Base-by-base conservation (phyloP, 2,888 invertebrate genomes). In the Phalera bucephala region DNA sequence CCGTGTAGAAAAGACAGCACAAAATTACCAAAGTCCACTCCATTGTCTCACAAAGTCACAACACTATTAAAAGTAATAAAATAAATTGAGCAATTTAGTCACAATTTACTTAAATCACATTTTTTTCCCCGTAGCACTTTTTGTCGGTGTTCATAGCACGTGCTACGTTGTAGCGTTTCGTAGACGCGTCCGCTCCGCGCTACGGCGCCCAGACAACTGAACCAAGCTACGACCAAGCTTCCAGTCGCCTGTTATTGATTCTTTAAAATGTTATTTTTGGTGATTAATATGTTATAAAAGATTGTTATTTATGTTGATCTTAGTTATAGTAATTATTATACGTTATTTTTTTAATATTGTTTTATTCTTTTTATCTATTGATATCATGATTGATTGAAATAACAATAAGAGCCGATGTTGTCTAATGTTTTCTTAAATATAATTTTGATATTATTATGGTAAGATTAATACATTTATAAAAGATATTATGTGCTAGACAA, bases 221-320 rank as follows among this genome's bases (percentile, higher is more conserved):
- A 73, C 70, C 67, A 54, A 64, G 66, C 62, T 51, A 43, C 67
- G 64, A 67, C 68, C 71, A 72, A 69, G 72, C 67, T 68, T 71
- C 51, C 52, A 64, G 60, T 70, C 65, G 63, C 56, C 55, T 80
- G 69, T 80, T 88, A 88, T 88, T 86, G 88, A 88, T 88, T 89
- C 85, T 85, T 84, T 85, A 82, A 80, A 88, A 80, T 84, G 83
- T 82, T 85, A 86, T 88, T 88, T 87, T 87, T 81, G 81, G 82
- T 67, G 67, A 83, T 84, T 84, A 72, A 80, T 70, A 73, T 64
- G 67, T 69, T 63, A 66, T 67, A 54, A 57, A 63, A 55, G 40
- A 23, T 33, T 44, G 22, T 40, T 33, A 39, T 44, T 35, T 36
- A 36, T 44, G 26, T 17, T 14, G 28, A 17, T 17, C 3, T 17